Base-by-base conservation (phyloP, 1,140 invertebrate genomes). In the Dufourea novaeangliae region DNA sequence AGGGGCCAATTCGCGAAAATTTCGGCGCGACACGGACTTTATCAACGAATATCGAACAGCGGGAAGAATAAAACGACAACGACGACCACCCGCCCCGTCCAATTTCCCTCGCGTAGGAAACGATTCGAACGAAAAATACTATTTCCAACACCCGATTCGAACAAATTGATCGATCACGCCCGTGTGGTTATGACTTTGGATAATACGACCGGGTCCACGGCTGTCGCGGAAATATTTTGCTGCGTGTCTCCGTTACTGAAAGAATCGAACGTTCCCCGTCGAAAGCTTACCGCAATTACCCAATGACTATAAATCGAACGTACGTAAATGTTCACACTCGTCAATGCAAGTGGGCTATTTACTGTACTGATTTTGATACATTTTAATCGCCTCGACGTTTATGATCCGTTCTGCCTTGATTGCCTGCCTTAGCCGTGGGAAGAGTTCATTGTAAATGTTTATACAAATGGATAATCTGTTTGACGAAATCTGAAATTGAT, bases 91-190 rank as follows among this genome's bases (percentile, higher is more conserved):
- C 7, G 17, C 1, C 29, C 50, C 29, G 41, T 37, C 5, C 72
- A 74, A 74, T 74, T 44, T 67, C 62, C 50, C 46, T 50, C 27
- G 25, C 10, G n/a, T 44, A 34, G 37, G 12, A 25, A 76, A 61
- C 54, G 54, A 76, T 61, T 56, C 14, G 27, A 32, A 17, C 20
- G 32, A 27, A 74, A 27, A 74, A 74, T 41, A 74, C 50, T 74
- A 67, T 74, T 67, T 67, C 72, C n/a, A n/a, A n/a, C 72, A 67
- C 50, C 62, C 50, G 67, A 74, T 74, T 50, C 50, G 14, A 17
- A 1, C 10, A 56, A 74, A 74, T 66, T 34, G 62, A 74, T 74
- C 50, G 62, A 67, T 74, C 52, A 50, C 8, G 37, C 32, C 50
- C 11, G 37, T 32, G 27, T 22, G 50, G 50, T 20, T 41, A 44